These are phyloP conservation scores for Hetaerina titia DNA, from an alignment of 2,888 invertebrate genomes.

Conservation along the genomic window DNA sequence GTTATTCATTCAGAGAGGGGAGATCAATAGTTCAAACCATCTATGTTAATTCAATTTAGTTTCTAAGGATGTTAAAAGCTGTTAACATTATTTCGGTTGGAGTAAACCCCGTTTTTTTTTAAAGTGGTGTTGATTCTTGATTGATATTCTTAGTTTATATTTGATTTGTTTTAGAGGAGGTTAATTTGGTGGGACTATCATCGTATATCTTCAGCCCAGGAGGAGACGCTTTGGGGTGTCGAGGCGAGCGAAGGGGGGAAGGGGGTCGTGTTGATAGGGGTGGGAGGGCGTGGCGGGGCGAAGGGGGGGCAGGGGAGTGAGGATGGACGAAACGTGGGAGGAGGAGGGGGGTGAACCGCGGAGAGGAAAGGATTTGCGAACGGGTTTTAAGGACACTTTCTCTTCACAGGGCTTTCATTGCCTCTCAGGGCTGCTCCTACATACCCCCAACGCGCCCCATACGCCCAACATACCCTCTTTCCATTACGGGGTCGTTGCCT, in stretches of 20 bases:
- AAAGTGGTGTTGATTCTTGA: constrained; percentile 46
- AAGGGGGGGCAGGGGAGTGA: neutral
- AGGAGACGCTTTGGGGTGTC: constrained; percentile 33
- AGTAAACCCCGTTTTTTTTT: constrained; percentile 36
- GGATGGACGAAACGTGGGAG: neutral
- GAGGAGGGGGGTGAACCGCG: neutral
- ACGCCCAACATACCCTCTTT: neutral
- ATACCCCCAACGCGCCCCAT: too few relatives aligned
- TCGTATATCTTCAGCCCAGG: constrained; percentile 45
- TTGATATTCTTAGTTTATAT: constrained; percentile 15
- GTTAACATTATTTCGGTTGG: neutral
- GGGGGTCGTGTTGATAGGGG: neutral
- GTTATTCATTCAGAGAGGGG: neutral
- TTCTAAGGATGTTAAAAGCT: neutral
- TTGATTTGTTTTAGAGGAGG: constrained; percentile 33
- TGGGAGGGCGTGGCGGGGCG: neutral
- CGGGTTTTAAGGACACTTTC: constrained; percentile 22
- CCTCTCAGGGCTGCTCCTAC: neutral
- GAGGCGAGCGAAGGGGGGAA: constrained; percentile 18
- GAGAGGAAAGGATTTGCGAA: constrained; percentile 6
- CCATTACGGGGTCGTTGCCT: neutral
- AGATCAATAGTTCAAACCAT: neutral
- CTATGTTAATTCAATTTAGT: constrained; percentile 25
- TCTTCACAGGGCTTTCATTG: neutral
- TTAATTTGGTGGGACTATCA: constrained; percentile 64